phyloP scores from a whole-genome alignment of 1,140 invertebrate genomes.

The Phortica variegata region DNA sequence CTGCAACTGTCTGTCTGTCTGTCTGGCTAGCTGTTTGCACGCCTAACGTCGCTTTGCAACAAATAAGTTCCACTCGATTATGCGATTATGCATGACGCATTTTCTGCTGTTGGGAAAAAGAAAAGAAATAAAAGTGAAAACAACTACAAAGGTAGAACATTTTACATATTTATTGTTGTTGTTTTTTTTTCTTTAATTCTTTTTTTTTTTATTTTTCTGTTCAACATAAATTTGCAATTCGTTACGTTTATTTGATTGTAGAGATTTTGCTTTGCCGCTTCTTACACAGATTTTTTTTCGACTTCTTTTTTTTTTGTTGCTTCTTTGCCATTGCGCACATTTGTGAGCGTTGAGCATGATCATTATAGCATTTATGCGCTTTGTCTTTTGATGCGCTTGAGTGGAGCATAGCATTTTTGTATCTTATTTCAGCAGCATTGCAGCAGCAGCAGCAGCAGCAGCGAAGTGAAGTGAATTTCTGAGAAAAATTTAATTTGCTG shows the following conservation, averaged over 20 bases:
- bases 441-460: background rate
- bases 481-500: too few species aligned
- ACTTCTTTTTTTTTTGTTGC: background rate
- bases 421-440: too few species aligned
- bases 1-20: background rate
- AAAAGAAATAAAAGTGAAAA: too few species aligned
- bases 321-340: too few species aligned
- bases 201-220: background rate
- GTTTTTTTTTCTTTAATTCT: too few species aligned
- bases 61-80: conserved; percentile 26
- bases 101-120: conserved; percentile 6
- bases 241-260: conserved; percentile 11
- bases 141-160: too few species aligned
- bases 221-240: conserved; percentile 13
- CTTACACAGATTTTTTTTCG: conserved; percentile 5
- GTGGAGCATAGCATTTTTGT: too few species aligned
- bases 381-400: conserved; percentile 1
- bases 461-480: too few species aligned
- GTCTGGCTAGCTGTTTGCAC: background rate
- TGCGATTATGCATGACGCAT: conserved; percentile 24
- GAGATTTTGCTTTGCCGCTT: too few species aligned
- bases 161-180: too few species aligned
- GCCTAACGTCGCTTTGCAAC: background rate
- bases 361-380: background rate
- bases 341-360: too few species aligned